Evolutionary conservation across 2,888 invertebrate species (phyloP).

Genomic region (Villa cingulata): DNA sequence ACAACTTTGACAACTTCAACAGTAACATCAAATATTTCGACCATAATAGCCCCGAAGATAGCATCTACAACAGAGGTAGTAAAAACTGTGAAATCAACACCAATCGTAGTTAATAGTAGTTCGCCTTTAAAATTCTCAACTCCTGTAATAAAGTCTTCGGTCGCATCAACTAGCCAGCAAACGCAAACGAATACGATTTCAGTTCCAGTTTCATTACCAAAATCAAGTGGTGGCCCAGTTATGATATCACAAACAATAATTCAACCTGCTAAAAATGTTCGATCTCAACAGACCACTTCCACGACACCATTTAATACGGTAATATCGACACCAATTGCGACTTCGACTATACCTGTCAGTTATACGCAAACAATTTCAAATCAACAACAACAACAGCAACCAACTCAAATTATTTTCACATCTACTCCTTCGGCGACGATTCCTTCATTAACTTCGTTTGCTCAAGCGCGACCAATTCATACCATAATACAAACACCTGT

Average conservation of each 20-base stretch:
- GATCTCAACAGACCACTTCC: neutral
- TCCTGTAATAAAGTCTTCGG: constrained; percentile 3
- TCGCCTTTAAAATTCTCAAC: constrained; percentile 5
- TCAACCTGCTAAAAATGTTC: constrained; percentile 28
- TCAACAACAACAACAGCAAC: constrained; percentile 21
- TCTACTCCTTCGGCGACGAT: constrained; percentile 21
- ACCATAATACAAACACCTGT: constrained; percentile 28
- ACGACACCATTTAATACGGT: constrained; percentile 3
- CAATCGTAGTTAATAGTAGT: neutral
- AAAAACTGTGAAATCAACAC: neutral
- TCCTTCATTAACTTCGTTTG: constrained; percentile 30
- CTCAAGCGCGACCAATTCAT: constrained; percentile 23
- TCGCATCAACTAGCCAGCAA: constrained; percentile 9
- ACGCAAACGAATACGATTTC: constrained; percentile 11
- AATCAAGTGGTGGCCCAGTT: constrained; percentile 24
- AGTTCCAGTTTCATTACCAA: constrained; percentile 9
- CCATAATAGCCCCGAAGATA: neutral
- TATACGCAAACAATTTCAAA: constrained; percentile 6
- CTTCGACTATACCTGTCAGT: neutral
- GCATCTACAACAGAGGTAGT: neutral
- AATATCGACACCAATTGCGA: neutral
- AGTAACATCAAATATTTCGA: neutral
- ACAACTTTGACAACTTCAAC: neutral
- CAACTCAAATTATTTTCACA: constrained; percentile 29
- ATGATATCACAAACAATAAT: constrained; percentile 36